Evolutionary conservation across 2,113 vertebrate species (phyloP).

Genomic region (Hippocampus mohnikei): DNA sequence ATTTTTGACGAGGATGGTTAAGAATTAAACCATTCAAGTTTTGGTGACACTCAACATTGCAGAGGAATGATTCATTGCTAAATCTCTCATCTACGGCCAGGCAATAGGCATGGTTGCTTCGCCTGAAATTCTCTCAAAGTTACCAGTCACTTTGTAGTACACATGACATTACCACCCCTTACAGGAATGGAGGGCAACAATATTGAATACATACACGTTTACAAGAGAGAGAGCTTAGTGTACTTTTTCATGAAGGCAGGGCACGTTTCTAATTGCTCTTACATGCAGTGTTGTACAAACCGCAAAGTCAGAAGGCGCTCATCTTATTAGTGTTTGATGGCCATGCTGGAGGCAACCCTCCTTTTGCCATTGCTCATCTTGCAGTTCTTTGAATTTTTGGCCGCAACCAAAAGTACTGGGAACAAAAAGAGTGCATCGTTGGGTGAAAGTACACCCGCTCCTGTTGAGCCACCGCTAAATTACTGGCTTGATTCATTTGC

Average conservation of each 20-base stretch:
- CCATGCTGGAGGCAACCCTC: background rate
- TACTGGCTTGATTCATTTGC: conserved; percentile 41
- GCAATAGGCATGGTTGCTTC: no score
- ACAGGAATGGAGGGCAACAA: background rate
- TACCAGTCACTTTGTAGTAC: background rate
- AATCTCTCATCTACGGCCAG: no score
- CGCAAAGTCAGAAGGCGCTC: background rate
- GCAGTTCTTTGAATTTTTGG: conserved; percentile 14
- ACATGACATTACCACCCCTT: background rate
- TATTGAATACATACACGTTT: background rate
- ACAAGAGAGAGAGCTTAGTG: background rate
- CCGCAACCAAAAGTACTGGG: conserved; percentile 30
- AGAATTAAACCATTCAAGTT: background rate
- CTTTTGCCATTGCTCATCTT: conserved; percentile 8
- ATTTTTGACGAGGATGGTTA: background rate
- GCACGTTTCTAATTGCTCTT: no score
- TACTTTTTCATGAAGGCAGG: background rate
- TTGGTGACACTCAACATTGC: background rate
- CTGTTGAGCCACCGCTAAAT: conserved; percentile 35
- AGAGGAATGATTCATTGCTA: no score
- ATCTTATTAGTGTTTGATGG: conserved; percentile 30
- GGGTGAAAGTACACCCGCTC: conserved; percentile 36
- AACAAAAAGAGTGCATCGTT: conserved; percentile 38
- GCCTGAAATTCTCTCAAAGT: background rate
- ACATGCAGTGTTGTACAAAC: no score